Percentiles rank a stretch among this genome's conserved stretches.
phyloP scores from a whole-genome alignment of 1,140 invertebrate species.

The Vanessa atalanta region DNA sequence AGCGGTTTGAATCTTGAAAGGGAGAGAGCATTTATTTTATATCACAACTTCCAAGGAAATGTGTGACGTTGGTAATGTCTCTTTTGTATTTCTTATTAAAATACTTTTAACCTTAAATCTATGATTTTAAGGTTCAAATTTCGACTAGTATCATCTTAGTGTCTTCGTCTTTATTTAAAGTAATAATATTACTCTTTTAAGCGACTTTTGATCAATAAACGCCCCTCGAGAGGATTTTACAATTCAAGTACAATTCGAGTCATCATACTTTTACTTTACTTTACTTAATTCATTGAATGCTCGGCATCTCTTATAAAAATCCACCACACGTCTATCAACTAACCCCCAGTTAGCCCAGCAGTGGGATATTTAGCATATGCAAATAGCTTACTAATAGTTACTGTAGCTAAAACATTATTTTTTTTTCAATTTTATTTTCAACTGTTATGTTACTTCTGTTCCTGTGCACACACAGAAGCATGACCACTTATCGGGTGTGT shows the following conservation, averaged over 20 bases:
- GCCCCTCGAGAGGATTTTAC: not conserved
- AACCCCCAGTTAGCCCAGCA: no score
- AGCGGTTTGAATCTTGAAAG: conserved; percentile 4
- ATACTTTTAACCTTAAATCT: not conserved
- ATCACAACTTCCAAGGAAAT: conserved; percentile 13
- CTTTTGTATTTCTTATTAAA: not conserved
- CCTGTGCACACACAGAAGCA: no score
- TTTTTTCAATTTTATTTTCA: no score
- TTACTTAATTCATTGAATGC: no score
- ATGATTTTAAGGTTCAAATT: conserved; percentile 1
- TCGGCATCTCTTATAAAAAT: no score
- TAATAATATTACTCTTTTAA: conserved; percentile 6
- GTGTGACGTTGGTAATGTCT: conserved; percentile 12
- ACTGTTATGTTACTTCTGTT: no score
- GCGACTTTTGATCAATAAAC: conserved; percentile 4
- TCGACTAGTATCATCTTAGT: not conserved
- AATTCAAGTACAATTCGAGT: not conserved
- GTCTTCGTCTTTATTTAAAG: not conserved
- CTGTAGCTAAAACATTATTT: no score
- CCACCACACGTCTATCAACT: no score
- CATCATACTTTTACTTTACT: no score
- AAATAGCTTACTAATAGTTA: no score
- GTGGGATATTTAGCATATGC: no score
- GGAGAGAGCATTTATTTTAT: conserved; percentile 20
- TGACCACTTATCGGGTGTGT: no score